Percentiles rank a stretch among this genome's conserved stretches.
These are phyloP conservation scores for Cyprinodon brontotheroides DNA, from an alignment of 2,113 vertebrate species.

Conservation along the genomic window DNA sequence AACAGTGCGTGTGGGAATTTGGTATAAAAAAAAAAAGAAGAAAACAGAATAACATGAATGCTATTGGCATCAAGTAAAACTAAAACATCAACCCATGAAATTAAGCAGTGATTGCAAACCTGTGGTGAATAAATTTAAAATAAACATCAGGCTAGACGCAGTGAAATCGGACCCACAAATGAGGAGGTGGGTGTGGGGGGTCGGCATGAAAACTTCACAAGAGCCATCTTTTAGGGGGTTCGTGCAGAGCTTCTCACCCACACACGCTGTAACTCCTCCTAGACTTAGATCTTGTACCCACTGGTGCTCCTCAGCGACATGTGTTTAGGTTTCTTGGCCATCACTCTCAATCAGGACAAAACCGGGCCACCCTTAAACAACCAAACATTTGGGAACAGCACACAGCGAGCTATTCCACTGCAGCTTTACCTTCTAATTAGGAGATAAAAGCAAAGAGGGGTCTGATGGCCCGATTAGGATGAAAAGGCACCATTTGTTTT, in stretches of 20 bases:
- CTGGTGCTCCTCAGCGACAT: constrained; percentile 52
- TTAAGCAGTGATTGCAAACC: constrained; percentile 67
- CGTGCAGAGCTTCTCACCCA: constrained; percentile 1
- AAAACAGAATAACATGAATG: constrained; percentile 47
- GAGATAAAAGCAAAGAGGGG: constrained; percentile 61
- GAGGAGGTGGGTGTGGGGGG: constrained; percentile 1
- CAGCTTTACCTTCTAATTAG: constrained; percentile 68
- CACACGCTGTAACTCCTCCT: neutral
- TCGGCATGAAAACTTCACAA: constrained; percentile 23
- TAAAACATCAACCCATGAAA: constrained; percentile 49
- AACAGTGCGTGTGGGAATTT: constrained; percentile 47
- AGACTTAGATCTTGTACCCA: constrained; percentile 23
- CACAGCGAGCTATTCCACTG: constrained; percentile 45
- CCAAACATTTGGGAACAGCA: constrained; percentile 54
- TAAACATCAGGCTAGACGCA: constrained; percentile 56
- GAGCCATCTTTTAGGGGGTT: constrained; percentile 55
- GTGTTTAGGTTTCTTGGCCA: constrained; percentile 55
- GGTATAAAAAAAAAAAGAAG: constrained; percentile 61
- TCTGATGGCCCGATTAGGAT: constrained; percentile 39
- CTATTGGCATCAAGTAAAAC: constrained; percentile 39
- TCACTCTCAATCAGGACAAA: constrained; percentile 67
- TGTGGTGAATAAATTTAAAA: constrained; percentile 64
- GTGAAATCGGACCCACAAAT: constrained; percentile 57
- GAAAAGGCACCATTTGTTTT: constrained; percentile 39
- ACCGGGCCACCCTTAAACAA: constrained; percentile 61